These are phyloP conservation scores for Solenopsis invicta DNA, from an alignment of 1,140 invertebrate genomes.

Conservation along the genomic window DNA sequence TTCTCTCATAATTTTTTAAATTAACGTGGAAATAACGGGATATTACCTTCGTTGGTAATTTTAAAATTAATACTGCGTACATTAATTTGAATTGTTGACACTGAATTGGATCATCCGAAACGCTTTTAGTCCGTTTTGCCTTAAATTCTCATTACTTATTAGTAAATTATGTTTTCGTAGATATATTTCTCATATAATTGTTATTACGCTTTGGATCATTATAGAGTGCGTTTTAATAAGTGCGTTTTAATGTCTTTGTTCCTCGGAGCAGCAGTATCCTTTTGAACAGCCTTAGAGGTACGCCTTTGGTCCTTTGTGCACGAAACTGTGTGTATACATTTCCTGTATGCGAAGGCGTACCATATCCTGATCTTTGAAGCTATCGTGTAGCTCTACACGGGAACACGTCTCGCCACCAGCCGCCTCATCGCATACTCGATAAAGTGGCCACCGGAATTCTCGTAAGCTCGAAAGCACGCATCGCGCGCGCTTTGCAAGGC, in stretches of 20 bases:
- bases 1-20: background rate
- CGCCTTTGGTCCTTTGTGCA: constrained; percentile 35
- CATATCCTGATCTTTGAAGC: constrained; percentile 51
- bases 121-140: background rate
- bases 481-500: background rate
- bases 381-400: background rate
- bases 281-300: background rate
- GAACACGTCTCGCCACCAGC: background rate
- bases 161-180: background rate
- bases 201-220: background rate
- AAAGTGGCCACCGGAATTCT: constrained; percentile 25
- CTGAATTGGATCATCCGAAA: background rate
- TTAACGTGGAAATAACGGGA: background rate
- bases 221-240: background rate
- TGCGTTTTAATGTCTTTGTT: constrained; percentile 15
- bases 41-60: background rate
- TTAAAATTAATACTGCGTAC: background rate
- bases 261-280: background rate
- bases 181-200: background rate
- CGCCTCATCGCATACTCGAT: background rate
- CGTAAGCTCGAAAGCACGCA: background rate
- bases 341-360: background rate
- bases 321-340: constrained; percentile 24
- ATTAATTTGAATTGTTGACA: background rate
- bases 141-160: background rate